phyloP scores from a whole-genome alignment of 2,888 invertebrate species.

The Andrena praecox region DNA sequence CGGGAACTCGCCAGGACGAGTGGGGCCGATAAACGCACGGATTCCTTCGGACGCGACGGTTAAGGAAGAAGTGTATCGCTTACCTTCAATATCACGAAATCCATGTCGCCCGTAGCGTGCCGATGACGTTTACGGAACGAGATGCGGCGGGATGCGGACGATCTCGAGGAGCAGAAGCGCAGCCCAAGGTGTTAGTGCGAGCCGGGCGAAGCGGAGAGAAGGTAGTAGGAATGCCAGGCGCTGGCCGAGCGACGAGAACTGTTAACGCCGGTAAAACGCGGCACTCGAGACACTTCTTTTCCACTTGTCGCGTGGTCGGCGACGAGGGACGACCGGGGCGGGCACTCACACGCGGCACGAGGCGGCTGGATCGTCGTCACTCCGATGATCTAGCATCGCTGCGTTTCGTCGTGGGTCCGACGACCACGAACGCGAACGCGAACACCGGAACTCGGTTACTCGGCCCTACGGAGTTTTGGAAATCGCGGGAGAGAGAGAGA shows the following conservation, averaged over 20 bases:
- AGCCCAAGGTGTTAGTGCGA: background rate
- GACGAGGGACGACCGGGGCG: slow-evolving; percentile 17
- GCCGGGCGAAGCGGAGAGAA: background rate
- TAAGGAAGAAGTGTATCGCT: slow-evolving; percentile 11
- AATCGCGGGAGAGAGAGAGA: background rate
- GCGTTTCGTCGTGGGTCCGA: slow-evolving; percentile 31
- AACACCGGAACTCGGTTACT: background rate
- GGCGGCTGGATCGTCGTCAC: slow-evolving; percentile 49
- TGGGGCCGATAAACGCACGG: background rate
- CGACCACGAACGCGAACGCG: slow-evolving; percentile 5
- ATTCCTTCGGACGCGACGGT: background rate
- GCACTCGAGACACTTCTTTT: slow-evolving; percentile 58
- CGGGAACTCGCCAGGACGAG: background rate
- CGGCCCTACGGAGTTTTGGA: slow-evolving; percentile 2
- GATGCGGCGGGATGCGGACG: slow-evolving; percentile 4
- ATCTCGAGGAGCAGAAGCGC: background rate
- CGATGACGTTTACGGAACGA: slow-evolving; percentile 24
- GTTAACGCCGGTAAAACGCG: slow-evolving; percentile 37
- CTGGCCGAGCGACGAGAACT: slow-evolving; percentile 18
- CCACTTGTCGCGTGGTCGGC: slow-evolving; percentile 51
- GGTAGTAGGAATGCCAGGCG: background rate
- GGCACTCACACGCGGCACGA: slow-evolving; percentile 54
- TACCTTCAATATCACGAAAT: slow-evolving; percentile 80
- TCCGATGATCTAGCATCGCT: slow-evolving; percentile 56
- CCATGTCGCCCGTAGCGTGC: slow-evolving; percentile 68